phyloP scores from a whole-genome alignment of 1,140 invertebrate genomes.

The Drosophila triauraria region DNA sequence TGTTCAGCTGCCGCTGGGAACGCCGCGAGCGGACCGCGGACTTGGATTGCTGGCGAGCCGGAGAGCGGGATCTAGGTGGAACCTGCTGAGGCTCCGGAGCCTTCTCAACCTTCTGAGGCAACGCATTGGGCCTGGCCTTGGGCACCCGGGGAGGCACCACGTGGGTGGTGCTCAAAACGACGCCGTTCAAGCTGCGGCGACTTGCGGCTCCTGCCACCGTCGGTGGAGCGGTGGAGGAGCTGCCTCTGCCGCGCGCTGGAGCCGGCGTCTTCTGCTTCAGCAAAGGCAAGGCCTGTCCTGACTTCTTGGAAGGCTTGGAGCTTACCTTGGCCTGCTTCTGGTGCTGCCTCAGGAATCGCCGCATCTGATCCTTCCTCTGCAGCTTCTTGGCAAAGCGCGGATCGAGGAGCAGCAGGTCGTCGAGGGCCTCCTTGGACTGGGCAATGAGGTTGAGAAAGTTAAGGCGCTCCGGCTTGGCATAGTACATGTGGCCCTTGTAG shows the following conservation, averaged over 20 bases:
- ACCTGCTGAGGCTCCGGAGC: too few relatives aligned
- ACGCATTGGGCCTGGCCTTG: too few relatives aligned
- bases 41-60: too few relatives aligned
- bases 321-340: background rate
- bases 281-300: too few relatives aligned
- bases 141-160: background rate
- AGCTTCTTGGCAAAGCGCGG: background rate
- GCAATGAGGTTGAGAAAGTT: constrained; percentile 54
- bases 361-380: background rate
- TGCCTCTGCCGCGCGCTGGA: background rate
- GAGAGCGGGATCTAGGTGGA: too few relatives aligned
- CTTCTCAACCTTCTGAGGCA: too few relatives aligned
- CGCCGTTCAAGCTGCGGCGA: constrained; percentile 28
- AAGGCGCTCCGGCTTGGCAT: constrained; percentile 56
- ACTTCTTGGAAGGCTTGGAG: background rate
- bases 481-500: constrained; percentile 68
- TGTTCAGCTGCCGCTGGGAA: background rate
- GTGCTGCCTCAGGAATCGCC: background rate
- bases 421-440: constrained; percentile 68
- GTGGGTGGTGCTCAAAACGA: constrained; percentile 45
- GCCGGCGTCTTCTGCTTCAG: background rate
- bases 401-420: constrained; percentile 52
- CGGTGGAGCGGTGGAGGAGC: constrained; percentile 26
- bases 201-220: constrained; percentile 5
- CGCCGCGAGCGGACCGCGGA: background rate